phyloP scores from a whole-genome alignment of 1,140 invertebrate genomes.

The Formica exsecta region DNA sequence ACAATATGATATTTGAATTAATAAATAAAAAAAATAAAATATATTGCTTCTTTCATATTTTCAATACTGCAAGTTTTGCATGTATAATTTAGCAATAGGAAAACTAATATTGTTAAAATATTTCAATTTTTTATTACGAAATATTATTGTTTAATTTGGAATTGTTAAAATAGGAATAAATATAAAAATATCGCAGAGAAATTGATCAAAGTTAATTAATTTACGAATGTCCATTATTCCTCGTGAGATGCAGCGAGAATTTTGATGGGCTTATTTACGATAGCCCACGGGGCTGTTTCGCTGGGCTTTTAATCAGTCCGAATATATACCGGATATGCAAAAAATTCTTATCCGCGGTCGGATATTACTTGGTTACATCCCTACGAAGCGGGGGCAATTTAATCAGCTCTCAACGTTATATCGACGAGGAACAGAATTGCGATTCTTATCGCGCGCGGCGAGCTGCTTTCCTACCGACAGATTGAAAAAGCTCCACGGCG shows the following conservation, averaged over 20 bases:
- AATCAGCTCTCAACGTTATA: slow-evolving; percentile 69
- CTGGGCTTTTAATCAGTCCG: slow-evolving; percentile 44
- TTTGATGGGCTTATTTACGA: slow-evolving; percentile 21
- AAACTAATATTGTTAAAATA: too few species aligned
- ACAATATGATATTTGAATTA: not conserved
- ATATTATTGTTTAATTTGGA: too few species aligned
- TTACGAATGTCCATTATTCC: not conserved
- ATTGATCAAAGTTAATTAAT: slow-evolving; percentile 45
- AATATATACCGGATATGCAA: slow-evolving; percentile 42
- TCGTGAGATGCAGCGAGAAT: not conserved
- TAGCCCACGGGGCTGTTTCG: slow-evolving; percentile 21
- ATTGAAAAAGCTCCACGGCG: slow-evolving; percentile 68
- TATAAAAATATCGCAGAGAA: not conserved
- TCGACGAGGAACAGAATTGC: slow-evolving; percentile 68
- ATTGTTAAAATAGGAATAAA: not conserved
- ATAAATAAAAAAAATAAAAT: slow-evolving; percentile 18
- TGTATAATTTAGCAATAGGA: not conserved
- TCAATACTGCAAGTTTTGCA: not conserved
- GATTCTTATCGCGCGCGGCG: slow-evolving; percentile 71
- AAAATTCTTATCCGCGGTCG: slow-evolving; percentile 55
- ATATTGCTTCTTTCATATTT: not conserved
- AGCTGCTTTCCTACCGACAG: slow-evolving; percentile 62
- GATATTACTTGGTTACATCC: slow-evolving; percentile 61
- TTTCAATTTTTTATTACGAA: too few species aligned
- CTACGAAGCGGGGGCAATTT: slow-evolving; percentile 64